Evolutionary conservation across 2,888 invertebrate genomes (phyloP).

Genomic region (Tridacna gigas): DNA sequence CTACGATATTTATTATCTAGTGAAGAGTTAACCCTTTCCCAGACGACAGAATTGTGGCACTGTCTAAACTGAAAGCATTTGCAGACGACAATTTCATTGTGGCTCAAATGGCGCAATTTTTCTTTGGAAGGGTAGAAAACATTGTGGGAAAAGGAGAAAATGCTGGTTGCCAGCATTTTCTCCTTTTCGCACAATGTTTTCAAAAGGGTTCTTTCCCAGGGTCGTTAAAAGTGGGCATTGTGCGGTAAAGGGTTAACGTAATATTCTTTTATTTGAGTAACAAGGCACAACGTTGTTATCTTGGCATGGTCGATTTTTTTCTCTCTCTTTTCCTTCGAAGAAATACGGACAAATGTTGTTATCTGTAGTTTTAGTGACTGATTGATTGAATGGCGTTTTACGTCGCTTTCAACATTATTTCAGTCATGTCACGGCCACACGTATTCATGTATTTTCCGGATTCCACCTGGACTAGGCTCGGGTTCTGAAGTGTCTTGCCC

Average conservation of each 20-base stretch:
- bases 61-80: not conserved
- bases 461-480: too few relatives aligned
- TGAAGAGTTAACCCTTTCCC: not conserved
- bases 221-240: not conserved
- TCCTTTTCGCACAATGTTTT: not conserved
- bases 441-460: too few relatives aligned
- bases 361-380: too few relatives aligned
- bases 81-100: not conserved
- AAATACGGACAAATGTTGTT: too few relatives aligned
- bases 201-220: not conserved
- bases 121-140: not conserved
- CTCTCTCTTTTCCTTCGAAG: too few relatives aligned
- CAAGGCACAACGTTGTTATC: too few relatives aligned
- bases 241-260: not conserved
- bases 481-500: too few relatives aligned
- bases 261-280: not conserved
- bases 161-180: not conserved
- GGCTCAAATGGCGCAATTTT: not conserved
- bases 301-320: too few relatives aligned
- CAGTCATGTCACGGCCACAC: too few relatives aligned
- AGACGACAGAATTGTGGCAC: not conserved
- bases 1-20: too few relatives aligned
- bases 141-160: not conserved
- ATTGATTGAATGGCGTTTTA: too few relatives aligned
- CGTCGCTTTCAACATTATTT: too few relatives aligned